A percentile compares a stretch with the other conserved stretches of the same genome.
Conservation (phyloP, 2,888 invertebrate genomes). For the Thelaira solivaga region DNA sequence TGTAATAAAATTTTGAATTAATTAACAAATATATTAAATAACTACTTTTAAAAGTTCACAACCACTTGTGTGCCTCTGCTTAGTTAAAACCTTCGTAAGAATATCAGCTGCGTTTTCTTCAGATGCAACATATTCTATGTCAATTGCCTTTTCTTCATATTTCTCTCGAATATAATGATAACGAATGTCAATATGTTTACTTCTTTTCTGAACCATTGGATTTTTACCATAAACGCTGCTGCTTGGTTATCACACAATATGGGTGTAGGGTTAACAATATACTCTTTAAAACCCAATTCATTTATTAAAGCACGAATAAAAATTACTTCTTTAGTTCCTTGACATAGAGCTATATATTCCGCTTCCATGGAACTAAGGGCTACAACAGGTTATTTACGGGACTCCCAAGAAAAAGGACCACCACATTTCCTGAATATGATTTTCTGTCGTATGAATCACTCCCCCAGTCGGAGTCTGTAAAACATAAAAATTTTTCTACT, state of each 20-base stretch:
- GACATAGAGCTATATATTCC: too few species aligned
- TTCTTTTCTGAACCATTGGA: slow-evolving; percentile 4
- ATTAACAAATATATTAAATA: too few species aligned
- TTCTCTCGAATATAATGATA: slow-evolving; percentile 2
- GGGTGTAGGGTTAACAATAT: slow-evolving; percentile 34
- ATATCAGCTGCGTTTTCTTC: background rate
- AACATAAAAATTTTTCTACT: slow-evolving; percentile 8
- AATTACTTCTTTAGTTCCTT: too few species aligned
- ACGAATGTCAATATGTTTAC: slow-evolving; percentile 22
- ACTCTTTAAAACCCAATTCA: too few species aligned
- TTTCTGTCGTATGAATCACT: too few species aligned
- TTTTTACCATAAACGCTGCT: slow-evolving; percentile 4
- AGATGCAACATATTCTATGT: background rate
- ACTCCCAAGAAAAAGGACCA: slow-evolving; percentile 14
- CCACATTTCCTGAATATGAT: background rate
- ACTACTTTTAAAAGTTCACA: too few species aligned
- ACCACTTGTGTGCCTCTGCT: background rate
- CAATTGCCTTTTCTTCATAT: slow-evolving; percentile 14
- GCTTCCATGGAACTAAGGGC: too few species aligned
- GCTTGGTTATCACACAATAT: slow-evolving; percentile 3
- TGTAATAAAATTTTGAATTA: background rate
- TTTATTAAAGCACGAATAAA: too few species aligned
- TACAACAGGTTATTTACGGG: background rate
- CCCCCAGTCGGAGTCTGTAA: too few species aligned
- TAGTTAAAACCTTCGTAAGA: background rate